Base-by-base conservation (phyloP, 2,888 invertebrate genomes). In the Stomorhina lunata region DNA sequence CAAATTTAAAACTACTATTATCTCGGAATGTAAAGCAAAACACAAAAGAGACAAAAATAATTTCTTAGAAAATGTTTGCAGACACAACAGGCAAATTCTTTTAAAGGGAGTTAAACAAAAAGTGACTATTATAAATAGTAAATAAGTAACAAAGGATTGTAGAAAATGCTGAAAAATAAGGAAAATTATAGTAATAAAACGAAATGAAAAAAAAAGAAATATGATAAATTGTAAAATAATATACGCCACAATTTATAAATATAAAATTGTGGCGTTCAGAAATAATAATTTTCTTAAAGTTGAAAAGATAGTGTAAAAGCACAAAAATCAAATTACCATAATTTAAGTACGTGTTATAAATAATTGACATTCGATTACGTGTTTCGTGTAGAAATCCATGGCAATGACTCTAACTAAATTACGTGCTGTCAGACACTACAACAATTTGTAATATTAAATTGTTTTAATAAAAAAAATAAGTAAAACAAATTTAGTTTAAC, bases 281-380 rank as follows among this genome's bases (percentile, higher is more conserved):
- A 55, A 32, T 15, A 20, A 17, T 4, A 55, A 55, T 45, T 57
- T 12, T 6, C n/a, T 45, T 34, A 25, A 53, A 37, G 27, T 25
- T 17, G 22, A 34, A 27, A 45, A 17, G n/a, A 20, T 32, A 25
- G 40, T 20, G 4, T 9, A 20, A 27, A 32, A 78, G n/a, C 0
- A 22, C 4, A 50, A 48, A 9, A 40, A 45, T 4, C 32, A 10
- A 6, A 59, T 50, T 48, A 55, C 15, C 22, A 34, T 69, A 45
- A 71, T 34, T 55, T 79, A 29, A 72, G 45, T 66, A 73, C 27
- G 20, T 80, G 66, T 10, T 22, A 50, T 34, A 53, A 27, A 22
- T 86, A 86, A 86, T 86, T 86, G 86, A 83, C 86, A 85, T 87
- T 85, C 87, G 87, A 87, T 86, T 88, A 87, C 85, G 83, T 84